Evolutionary conservation across 2,888 invertebrate species (phyloP), one percentile per base, ranked within the genome.

Genomic region (Ceriagrion tenellum): DNA sequence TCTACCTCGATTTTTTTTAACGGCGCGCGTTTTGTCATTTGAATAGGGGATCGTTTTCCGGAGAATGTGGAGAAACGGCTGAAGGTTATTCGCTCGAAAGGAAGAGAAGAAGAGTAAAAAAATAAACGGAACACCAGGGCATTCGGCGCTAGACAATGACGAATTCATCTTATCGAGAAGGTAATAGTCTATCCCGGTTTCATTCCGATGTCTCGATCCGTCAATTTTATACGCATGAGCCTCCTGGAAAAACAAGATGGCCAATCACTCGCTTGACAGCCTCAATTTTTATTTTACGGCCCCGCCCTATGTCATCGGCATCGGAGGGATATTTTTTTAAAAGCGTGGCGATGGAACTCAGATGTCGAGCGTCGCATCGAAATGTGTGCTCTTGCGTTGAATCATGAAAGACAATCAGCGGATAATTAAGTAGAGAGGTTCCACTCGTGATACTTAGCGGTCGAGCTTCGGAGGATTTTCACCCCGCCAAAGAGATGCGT

Each of bases 171-270:
- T 93, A 93, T 93, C 93, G 74, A 93, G 69, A 69, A 93, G 69
- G 93, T 93, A 93, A 93, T 93, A 93, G 93, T 93, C 81, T 93
- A 12, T 47, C n/a, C 74, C 93, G 63, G 69, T 93, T 93, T 93
- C 93, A 69, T 93, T 47, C 93, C 93, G 47, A 93, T 93, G 93
- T 47, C 69, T 26, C 93, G 93, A 93, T 93, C 55, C 93, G 93
- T 93, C 93, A 93, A 93, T 93, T 69, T 69, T 69, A 69, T 93
- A 69, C 47, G 55, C 91, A 91, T 0, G n/a, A 16, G 59, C 30
- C 93, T 93, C n/a, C 93, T 69, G 47, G 69, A 26, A 93, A 93
- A 93, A 69, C 93, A 93, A 69, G 93, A 93, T 93, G 93, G 40
- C 55, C 47, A n/a, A 81, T 81, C 81, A 18, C 81, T 26, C 81